These are phyloP conservation scores for Coenonympha glycerion DNA, from an alignment of 2,888 invertebrate genomes.

Conservation along the genomic window DNA sequence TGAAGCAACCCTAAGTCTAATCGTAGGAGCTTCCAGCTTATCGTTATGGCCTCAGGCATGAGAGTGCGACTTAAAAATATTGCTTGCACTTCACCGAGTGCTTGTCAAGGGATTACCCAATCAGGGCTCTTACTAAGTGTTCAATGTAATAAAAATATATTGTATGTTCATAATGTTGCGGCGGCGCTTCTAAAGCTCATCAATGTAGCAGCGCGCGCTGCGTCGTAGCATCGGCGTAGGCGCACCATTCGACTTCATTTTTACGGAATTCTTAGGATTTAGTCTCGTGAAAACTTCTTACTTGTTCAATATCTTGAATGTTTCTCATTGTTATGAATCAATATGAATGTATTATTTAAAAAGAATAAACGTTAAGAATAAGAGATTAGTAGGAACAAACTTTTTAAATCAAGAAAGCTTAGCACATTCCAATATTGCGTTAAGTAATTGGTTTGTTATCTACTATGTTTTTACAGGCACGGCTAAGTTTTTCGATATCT, in stretches of 20 bases:
- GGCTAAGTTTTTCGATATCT: too few relatives aligned
- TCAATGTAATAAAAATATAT: conserved; percentile 22
- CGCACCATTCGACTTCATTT: background rate
- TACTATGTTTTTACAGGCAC: too few relatives aligned
- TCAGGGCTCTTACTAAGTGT: conserved; percentile 7
- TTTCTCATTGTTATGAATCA: background rate
- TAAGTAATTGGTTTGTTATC: too few relatives aligned
- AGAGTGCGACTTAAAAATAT: conserved; percentile 2
- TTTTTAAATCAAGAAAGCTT: too few relatives aligned
- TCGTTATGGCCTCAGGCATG: conserved; percentile 5
- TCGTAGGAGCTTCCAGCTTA: conserved; percentile 19
- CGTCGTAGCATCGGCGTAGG: conserved; percentile 6
- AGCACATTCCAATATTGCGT: too few relatives aligned
- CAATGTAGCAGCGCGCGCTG: conserved; percentile 32
- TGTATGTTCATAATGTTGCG: conserved; percentile 17
- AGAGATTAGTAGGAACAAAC: too few relatives aligned
- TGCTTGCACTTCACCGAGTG: conserved; percentile 20
- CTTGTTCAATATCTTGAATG: background rate
- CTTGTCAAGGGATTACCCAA: conserved; percentile 10
- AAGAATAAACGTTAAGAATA: too few relatives aligned
- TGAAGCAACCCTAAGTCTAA: conserved; percentile 10
- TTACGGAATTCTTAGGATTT: background rate
- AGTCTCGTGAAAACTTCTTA: too few relatives aligned
- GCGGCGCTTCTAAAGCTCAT: conserved; percentile 55
- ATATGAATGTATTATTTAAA: too few relatives aligned